Evolutionary conservation across 2,888 invertebrate species (phyloP).

Genomic region (Epistrophella euchroma): DNA sequence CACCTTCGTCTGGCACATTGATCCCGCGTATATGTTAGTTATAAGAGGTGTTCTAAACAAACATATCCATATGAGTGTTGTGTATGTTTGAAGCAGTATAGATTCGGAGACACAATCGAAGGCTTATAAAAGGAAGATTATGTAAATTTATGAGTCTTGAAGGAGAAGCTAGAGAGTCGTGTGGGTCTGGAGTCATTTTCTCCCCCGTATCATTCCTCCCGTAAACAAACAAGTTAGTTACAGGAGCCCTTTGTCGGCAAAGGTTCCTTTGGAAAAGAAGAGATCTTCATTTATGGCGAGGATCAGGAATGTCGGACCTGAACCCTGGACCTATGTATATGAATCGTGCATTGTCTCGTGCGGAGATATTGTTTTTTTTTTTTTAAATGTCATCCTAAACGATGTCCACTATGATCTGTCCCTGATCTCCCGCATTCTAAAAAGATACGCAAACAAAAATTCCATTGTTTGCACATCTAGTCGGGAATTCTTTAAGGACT

Average conservation of each 20-base stretch:
- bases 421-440: conserved; percentile 48
- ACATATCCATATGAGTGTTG: background rate
- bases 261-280: conserved; percentile 33
- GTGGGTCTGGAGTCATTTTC: conserved; percentile 40
- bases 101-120: conserved; percentile 35
- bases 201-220: conserved; percentile 1
- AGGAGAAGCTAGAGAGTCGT: conserved; percentile 41
- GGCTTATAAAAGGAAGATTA: conserved; percentile 58
- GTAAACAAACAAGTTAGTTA: conserved; percentile 55
- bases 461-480: conserved; percentile 46
- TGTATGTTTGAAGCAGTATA: conserved; percentile 8
- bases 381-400: conserved; percentile 14
- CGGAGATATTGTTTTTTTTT: conserved; percentile 1
- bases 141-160: conserved; percentile 72
- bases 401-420: conserved; percentile 43
- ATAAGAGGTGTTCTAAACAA: conserved; percentile 9
- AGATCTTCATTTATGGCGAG: conserved; percentile 66
- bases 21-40: conserved; percentile 51
- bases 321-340: conserved; percentile 23
- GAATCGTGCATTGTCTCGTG: conserved; percentile 46
- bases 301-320: conserved; percentile 17
- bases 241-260: conserved; percentile 63
- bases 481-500: conserved; percentile 31
- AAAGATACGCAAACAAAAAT: conserved; percentile 22
- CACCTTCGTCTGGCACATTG: conserved; percentile 74